Base-by-base conservation (phyloP, 2,797 vertebrate genomes). In the Ciconia nigra region DNA sequence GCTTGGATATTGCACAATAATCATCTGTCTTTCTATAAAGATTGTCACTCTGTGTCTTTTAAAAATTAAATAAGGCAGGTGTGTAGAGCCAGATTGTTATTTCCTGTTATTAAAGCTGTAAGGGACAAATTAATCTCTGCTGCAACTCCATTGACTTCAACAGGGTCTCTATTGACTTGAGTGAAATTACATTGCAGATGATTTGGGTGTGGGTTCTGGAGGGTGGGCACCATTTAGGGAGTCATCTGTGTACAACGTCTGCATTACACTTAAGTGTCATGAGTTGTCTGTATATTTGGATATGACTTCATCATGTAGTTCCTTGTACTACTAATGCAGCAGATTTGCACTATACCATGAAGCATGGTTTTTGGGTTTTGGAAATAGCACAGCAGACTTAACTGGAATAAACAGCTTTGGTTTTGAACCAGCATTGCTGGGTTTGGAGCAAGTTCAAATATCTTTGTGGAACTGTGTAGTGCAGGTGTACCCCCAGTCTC, bases 41-140 rank as follows among this genome's bases (percentile, higher is more conserved):
- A 41, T n/a, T 84, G 62, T 63, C 58, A 70, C 42, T 84, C 39
- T 91, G 25, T 84, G 73, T 71, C 83, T 86, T 90, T 82, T 41
- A 95, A 94, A 96, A 91, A 96, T 93, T 93, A 88, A 93, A 91
- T 94, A 94, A 95, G 90, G 46, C 47, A 73, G 67, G 35, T 25
- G 0, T 49, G 37, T 82, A 93, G 51, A 86, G 42, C 70, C 87
- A 89, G 76, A 72, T 87, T 73, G 66, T 66, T 96, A 95, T 97
- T 94, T 96, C 87, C 91, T 95, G 77, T 90, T 93, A 76, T 88
- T 95, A 91, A 91, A 92, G 54, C 44, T 96, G 77, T 73, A 83
- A 94, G 62, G 62, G 51, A 83, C 51, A 84, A 91, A 95, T 95
- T 82, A 79, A 82, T 91, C 87, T 91, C 39, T 62, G 29, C 55